Evolutionary conservation across 1,140 invertebrate genomes (phyloP), one percentile per base, ranked within the genome.

Genomic region (Oncopodura yosiiana): DNA sequence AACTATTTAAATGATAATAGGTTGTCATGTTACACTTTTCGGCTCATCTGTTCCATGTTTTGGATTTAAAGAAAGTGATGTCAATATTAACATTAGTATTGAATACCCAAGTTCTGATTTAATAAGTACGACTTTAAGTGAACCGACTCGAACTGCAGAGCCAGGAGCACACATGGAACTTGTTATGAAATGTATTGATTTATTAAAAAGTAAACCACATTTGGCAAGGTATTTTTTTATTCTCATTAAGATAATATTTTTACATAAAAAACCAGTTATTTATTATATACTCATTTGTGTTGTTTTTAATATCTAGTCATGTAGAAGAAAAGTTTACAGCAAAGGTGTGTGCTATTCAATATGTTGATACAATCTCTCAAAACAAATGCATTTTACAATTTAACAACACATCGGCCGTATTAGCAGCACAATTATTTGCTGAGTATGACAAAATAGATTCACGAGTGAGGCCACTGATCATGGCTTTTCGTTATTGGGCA

Each of bases 51-150:
- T 41, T 1, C 38, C 58, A 41, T 51, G 50, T 5, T 59, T 64
- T 34, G 62, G 62, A 16, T 64, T 64, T 37, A 38, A 42, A 21
- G 51, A 56, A 23, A 56, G 55, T 18, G 58, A 64, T 51, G 45
- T 64, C 0, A 64, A 64, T 44, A 49, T 64, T 8, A 59, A 61
- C 26, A 30, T 59, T 6, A 9, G 19, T 21, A 8, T 30, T 54
- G 16, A 29, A 24, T n/a, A n/a, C n/a, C n/a, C n/a, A n/a, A n/a
- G n/a, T n/a, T n/a, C n/a, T n/a, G n/a, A n/a, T n/a, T n/a, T n/a
- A n/a, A n/a, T n/a, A n/a, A n/a, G n/a, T n/a, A n/a, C n/a, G n/a
- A n/a, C n/a, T n/a, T n/a, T n/a, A n/a, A n/a, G n/a, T n/a, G n/a
- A n/a, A n/a, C n/a, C n/a, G n/a, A n/a, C n/a, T n/a, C n/a, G n/a